Conservation (phyloP, 92 coral and sea anemone species). For the Paramuricea clavata region DNA sequence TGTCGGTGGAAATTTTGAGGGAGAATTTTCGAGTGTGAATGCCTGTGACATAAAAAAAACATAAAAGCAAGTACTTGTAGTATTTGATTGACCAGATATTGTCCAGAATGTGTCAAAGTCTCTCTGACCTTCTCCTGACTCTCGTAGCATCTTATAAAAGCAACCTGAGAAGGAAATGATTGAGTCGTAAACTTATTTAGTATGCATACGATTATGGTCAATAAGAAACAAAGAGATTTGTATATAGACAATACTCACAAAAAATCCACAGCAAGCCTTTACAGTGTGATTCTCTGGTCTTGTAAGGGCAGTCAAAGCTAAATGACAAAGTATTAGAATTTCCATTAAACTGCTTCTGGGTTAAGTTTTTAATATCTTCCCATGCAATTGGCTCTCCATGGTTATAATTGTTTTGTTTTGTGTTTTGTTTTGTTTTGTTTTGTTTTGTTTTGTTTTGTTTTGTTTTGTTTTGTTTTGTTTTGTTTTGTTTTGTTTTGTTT, state of each 20-base stretch:
- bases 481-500: too few species aligned
- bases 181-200: background rate
- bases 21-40: too few species aligned
- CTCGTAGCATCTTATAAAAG: constrained; percentile 78
- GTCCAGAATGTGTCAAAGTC: constrained; percentile 77
- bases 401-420: too few species aligned
- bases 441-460: too few species aligned
- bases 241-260: constrained; percentile 65
- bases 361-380: too few species aligned
- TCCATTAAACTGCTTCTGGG: constrained; percentile 7
- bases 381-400: too few species aligned
- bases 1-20: too few species aligned
- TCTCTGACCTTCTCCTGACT: constrained; percentile 73
- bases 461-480: too few species aligned
- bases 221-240: background rate
- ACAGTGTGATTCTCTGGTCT: constrained; percentile 86
- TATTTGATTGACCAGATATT: constrained; percentile 85
- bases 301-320: constrained; percentile 82
- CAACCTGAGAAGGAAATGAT: constrained; percentile 61
- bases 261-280: constrained; percentile 81
- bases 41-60: too few species aligned
- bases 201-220: background rate
- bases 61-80: too few species aligned
- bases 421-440: too few species aligned
- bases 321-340: background rate